Evolutionary conservation across 1,140 invertebrate species (phyloP).

Genomic region (Hirudo medicinalis): DNA sequence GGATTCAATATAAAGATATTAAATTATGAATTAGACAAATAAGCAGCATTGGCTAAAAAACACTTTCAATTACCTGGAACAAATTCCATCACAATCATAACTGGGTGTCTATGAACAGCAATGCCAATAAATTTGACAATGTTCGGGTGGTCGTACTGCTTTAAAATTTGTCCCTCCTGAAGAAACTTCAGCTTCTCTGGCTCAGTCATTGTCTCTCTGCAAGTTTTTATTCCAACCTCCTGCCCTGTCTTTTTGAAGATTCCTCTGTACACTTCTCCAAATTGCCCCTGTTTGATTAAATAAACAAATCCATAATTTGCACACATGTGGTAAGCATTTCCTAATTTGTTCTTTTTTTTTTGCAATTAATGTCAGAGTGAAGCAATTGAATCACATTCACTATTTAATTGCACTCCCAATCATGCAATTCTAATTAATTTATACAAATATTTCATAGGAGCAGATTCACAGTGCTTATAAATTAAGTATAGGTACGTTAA

Average conservation of each 20-base stretch:
- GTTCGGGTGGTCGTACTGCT: constrained; percentile 92
- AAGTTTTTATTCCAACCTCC: constrained; percentile 86
- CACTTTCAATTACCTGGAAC: constrained; percentile 58
- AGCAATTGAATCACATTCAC: background rate
- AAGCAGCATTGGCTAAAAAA: no score
- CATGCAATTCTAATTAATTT: background rate
- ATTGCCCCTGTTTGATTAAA: constrained; percentile 64
- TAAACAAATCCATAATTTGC: background rate
- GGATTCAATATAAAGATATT: constrained; percentile 5
- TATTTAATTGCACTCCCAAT: background rate
- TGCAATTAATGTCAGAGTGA: no score
- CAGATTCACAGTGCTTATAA: background rate
- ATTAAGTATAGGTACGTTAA: no score
- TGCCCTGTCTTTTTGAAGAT: constrained; percentile 61
- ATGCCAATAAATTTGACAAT: constrained; percentile 77
- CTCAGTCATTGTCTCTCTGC: constrained; percentile 71
- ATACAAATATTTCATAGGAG: background rate
- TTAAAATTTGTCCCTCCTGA: constrained; percentile 84
- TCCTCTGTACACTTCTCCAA: constrained; percentile 89
- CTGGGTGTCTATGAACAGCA: constrained; percentile 90
- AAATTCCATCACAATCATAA: constrained; percentile 97
- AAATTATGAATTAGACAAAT: background rate
- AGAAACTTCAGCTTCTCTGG: constrained; percentile 92
- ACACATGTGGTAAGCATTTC: no score
- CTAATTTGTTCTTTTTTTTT: no score